These are phyloP conservation scores for Lagria hirta DNA, from an alignment of 2,888 invertebrate genomes.

Conservation along the genomic window DNA sequence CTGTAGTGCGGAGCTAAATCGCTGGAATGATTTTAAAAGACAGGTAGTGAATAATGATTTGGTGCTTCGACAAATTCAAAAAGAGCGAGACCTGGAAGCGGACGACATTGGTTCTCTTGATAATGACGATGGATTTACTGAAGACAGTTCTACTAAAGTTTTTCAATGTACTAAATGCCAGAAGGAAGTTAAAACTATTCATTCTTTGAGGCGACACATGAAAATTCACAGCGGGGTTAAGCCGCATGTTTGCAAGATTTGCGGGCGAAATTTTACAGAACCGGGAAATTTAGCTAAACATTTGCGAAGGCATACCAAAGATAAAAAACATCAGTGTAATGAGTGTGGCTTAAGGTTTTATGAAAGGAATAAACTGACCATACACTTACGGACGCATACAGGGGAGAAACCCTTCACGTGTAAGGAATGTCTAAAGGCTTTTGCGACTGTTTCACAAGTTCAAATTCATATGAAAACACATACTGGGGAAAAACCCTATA, in stretches of 20 bases:
- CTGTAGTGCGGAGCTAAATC: conserved; percentile 28
- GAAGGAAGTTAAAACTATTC: conserved; percentile 32
- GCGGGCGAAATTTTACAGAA: conserved; percentile 36
- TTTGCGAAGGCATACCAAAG: conserved; percentile 36
- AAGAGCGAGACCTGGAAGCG: conserved; percentile 16
- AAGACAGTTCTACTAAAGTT: conserved; percentile 2
- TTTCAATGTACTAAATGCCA: conserved; percentile 33
- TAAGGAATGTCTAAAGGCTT: conserved; percentile 34
- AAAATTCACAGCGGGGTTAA: conserved; percentile 34
- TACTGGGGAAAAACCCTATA: conserved; percentile 38
- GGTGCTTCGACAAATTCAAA: conserved; percentile 18
- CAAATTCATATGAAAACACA: conserved; percentile 42
- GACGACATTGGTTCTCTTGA: conserved; percentile 13
- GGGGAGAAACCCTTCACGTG: conserved; percentile 42
- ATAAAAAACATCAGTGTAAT: conserved; percentile 41
- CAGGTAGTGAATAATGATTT: conserved; percentile 29
- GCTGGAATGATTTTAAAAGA: conserved; percentile 30
- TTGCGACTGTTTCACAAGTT: conserved; percentile 37
- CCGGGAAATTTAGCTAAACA: conserved; percentile 39
- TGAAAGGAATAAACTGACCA: conserved; percentile 39
- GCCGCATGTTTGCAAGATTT: conserved; percentile 31
- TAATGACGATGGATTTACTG: conserved; percentile 14
- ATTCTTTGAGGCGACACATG: conserved; percentile 34
- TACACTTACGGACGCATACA: conserved; percentile 40
- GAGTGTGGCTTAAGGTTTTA: conserved; percentile 42